Base-by-base conservation (phyloP, 1,140 invertebrate species). In the Phthorimaea operculella region DNA sequence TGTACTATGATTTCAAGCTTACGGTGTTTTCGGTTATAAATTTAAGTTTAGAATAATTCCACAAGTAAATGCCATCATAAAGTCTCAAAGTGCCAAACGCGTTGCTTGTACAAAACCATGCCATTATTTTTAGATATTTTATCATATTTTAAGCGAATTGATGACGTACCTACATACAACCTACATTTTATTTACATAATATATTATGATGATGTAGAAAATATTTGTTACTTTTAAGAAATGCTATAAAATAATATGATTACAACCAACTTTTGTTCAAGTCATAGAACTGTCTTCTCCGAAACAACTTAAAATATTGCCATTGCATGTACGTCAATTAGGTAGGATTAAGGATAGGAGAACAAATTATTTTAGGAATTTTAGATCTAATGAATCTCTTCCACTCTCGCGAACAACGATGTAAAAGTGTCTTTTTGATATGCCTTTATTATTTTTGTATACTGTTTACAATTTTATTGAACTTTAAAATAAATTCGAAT, bases 91-190 rank as follows among this genome's bases (percentile, higher is more conserved):
- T 79, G 76, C 76, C 76, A 79, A 79, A 70, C 55, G 59, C 50
- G 55, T 66, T 71, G 70, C 67, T 78, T 76, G 74, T 79, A 79
- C 68, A 79, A 76, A 68, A 57, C 55, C 6, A 62, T 75, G 74
- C 70, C 74, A 75, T 79, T 61, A 47, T 2, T n/a, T 47, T 39
- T 39, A 39, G 36, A 39, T 9, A 3, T 39, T 39, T 10, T 39
- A 39, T 12, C n/a, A 39, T 39, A 39, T 39, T 39, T 39, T 39
- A n/a, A 39, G 36, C 10, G 36, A n/a, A 4, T 39, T 39, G 36
- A 39, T 3, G 36, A 39, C 3, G 4, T 5, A 12, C n/a, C 36
- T 39, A 9, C 8, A 12, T 39, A 39, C 36, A 39, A 12, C n/a
- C 36, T 39, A 9, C 8, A 12, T 39, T 39, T 9, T 39, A 39